A percentile compares a stretch with the other conserved stretches of the same genome.
Evolutionary conservation across 2,888 invertebrate species (phyloP).

Genomic region (Carcina quercana): DNA sequence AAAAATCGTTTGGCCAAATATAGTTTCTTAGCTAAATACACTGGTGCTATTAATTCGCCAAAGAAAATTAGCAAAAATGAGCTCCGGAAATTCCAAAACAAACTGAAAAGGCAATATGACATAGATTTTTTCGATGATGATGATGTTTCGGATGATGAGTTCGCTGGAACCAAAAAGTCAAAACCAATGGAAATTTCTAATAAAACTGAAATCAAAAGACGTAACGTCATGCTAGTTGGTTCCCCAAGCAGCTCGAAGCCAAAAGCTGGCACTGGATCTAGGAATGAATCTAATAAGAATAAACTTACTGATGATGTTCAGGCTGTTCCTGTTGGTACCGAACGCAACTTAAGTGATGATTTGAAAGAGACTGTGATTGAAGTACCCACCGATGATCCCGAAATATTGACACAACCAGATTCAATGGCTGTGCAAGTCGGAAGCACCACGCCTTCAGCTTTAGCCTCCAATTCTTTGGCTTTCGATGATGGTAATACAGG

Average conservation of each 20-base stretch:
- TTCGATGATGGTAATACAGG: slow-evolving; percentile 28
- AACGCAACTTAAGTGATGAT: slow-evolving; percentile 10
- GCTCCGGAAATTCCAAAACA: slow-evolving; percentile 34
- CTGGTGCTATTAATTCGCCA: slow-evolving; percentile 47
- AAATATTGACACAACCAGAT: slow-evolving; percentile 18
- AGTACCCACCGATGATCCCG: neutral
- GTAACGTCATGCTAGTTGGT: slow-evolving; percentile 30
- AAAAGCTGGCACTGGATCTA: too few species aligned
- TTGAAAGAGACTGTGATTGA: neutral
- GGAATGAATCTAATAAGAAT: too few species aligned
- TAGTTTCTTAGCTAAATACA: slow-evolving; percentile 60
- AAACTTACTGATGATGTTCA: neutral
- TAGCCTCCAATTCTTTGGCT: slow-evolving; percentile 12
- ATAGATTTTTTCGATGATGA: slow-evolving; percentile 40
- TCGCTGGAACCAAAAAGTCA: too few species aligned
- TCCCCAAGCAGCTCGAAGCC: slow-evolving; percentile 24
- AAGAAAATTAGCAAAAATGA: slow-evolving; percentile 37
- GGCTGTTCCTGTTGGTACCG: slow-evolving; percentile 1
- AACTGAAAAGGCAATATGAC: slow-evolving; percentile 40
- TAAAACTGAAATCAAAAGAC: slow-evolving; percentile 15
- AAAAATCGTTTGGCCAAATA: slow-evolving; percentile 48
- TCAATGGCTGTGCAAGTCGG: slow-evolving; percentile 42
- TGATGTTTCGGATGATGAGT: slow-evolving; percentile 2
- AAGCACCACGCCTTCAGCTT: slow-evolving; percentile 23
- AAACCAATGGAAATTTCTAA: slow-evolving; percentile 3